Base-by-base conservation (phyloP, 2,113 vertebrate species). In the Platichthys stellatus region DNA sequence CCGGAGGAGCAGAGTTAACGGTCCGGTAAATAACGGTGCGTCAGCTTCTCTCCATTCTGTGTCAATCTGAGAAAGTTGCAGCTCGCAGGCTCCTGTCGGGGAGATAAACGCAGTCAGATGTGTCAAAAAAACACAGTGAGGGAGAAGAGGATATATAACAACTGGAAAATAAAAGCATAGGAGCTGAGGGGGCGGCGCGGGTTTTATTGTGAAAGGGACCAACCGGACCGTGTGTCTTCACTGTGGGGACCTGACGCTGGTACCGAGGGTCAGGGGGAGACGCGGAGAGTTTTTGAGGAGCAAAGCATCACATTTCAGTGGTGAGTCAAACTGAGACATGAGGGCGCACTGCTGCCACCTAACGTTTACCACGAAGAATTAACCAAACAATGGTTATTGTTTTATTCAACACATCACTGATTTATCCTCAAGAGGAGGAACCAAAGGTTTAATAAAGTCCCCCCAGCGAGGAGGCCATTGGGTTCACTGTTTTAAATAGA, bases 1-100 rank as follows among this genome's bases (percentile, higher is more conserved):
- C 67, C 40, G 15, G 65, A 45, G 47, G 65, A 74, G 64, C 62
- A 77, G 76, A 86, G 81, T 77, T 76, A 83, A 89, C 84, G 82
- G 86, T 87, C 69, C 82, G 76, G 75, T 77, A 81, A 91, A 86
- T 78, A 82, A 86, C 86, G 78, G 88, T 80, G 89, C 88, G 86
- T 91, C 79, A 92, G 90, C 87, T 88, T 71, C 90, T 91, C 92
- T 90, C 90, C 93, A 91, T 93, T 87, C 87, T 87, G 83, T 81
- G 86, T 87, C 86, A 86, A 35, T 84, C 78, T 84, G 83, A 75
- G 67, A 74, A 86, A 91, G 85, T 84, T 84, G 80, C 49, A 67
- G 78, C 90, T 82, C 71, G n/a, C 74, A 86, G 84, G 74, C 84
- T 87, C 71, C 59, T 60, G 80, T 56, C 31, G 65, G 18, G 49